Percentiles rank a stretch among this genome's conserved stretches.
Evolutionary conservation across 2,113 vertebrate species (phyloP).

Genomic region (Pelvicachromis taeniatus): DNA sequence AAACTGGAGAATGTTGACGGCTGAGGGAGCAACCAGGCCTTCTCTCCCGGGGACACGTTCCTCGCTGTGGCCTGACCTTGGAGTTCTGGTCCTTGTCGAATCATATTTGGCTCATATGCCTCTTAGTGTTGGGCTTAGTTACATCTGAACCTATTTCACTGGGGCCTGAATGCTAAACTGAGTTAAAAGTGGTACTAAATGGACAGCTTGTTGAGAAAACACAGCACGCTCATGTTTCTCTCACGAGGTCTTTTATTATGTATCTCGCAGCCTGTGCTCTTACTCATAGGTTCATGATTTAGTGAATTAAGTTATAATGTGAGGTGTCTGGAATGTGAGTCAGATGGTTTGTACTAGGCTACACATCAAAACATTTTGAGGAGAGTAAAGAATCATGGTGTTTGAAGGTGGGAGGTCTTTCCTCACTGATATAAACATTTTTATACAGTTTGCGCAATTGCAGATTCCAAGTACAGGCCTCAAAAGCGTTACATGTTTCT

Average conservation of each 20-base stretch:
- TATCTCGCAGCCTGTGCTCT: background rate
- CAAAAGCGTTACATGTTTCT: background rate
- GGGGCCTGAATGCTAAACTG: background rate
- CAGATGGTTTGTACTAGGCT: background rate
- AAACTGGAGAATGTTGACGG: constrained; percentile 32
- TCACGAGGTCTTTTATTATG: background rate
- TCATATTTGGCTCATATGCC: constrained; percentile 56
- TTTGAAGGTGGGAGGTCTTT: background rate
- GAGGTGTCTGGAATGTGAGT: background rate
- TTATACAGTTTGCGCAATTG: background rate
- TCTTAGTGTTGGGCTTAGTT: constrained; percentile 27
- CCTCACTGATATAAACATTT: background rate
- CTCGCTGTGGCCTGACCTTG: constrained; percentile 42
- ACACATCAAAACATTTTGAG: background rate
- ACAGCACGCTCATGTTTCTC: background rate
- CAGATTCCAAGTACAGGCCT: background rate
- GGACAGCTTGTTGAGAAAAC: constrained; percentile 16
- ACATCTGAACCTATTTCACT: constrained; percentile 9
- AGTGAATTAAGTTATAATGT: background rate
- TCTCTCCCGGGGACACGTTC: constrained; percentile 41
- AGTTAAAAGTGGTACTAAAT: constrained; percentile 18
- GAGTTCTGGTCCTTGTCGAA: constrained; percentile 47
- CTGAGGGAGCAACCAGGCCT: constrained; percentile 12
- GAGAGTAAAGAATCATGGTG: background rate
- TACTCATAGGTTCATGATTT: background rate